Evolutionary conservation across 2,797 vertebrate genomes (phyloP).

Genomic region (Paguma larvata): DNA sequence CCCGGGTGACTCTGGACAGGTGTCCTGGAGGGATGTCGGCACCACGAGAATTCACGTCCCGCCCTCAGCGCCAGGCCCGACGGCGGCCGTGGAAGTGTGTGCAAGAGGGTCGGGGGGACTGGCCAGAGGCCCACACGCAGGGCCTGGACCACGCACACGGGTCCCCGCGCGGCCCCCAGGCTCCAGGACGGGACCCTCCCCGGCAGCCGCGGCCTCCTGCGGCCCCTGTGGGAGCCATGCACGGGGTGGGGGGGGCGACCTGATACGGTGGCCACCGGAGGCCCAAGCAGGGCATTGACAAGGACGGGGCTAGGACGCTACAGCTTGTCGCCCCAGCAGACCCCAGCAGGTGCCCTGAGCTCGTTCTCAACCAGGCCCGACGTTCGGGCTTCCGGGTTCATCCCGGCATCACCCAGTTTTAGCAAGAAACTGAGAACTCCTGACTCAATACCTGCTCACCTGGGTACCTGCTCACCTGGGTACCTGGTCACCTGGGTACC

Average conservation of each 20-base stretch:
- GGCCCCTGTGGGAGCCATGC: no score
- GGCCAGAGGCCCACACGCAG: neutral
- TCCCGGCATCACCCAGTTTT: neutral
- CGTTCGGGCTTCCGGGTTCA: neutral
- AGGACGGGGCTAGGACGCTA: no score
- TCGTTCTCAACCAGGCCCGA: neutral
- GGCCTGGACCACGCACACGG: neutral
- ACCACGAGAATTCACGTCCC: no score
- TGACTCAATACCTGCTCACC: no score
- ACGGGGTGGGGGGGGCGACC: no score
- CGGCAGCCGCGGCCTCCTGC: no score
- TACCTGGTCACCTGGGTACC: no score
- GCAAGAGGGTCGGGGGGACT: neutral
- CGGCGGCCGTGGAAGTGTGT: no score
- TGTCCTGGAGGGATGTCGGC: neutral
- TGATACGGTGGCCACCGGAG: neutral
- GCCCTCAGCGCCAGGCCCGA: no score
- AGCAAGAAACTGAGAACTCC: neutral
- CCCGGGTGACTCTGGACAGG: rapidly evolving
- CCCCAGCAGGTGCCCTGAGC: no score
- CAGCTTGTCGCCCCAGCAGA: no score
- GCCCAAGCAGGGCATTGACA: neutral
- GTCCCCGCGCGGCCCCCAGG: rapidly evolving
- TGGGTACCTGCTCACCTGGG: rapidly evolving
- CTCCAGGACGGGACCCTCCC: neutral